A percentile compares a stretch with the other conserved stretches of the same genome.
Evolutionary conservation across 2,113 vertebrate genomes (phyloP).

Genomic region (Agapornis roseicollis): DNA sequence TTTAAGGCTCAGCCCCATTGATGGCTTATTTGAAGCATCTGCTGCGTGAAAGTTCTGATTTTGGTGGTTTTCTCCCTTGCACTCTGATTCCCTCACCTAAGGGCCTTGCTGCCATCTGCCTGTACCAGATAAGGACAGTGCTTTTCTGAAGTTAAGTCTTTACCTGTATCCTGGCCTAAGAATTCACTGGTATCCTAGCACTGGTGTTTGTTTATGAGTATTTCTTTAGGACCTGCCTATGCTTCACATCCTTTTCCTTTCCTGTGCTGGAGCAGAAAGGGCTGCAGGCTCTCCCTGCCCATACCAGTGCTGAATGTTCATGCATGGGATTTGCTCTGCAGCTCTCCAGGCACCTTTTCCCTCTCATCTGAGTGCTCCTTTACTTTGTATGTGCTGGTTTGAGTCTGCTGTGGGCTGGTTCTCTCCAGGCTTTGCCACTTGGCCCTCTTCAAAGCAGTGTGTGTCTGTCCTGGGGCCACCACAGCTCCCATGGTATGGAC

Average conservation of each 20-base stretch:
- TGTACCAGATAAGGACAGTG: neutral
- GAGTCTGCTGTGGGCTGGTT: neutral
- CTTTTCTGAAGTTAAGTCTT: neutral
- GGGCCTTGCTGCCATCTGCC: neutral
- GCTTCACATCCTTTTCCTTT: neutral
- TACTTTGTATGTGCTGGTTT: neutral
- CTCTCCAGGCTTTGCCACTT: neutral
- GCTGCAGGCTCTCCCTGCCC: neutral
- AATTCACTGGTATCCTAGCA: neutral
- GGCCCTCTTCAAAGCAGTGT: neutral
- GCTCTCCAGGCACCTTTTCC: neutral
- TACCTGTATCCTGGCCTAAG: neutral
- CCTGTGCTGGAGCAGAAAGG: neutral
- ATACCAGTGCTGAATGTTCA: accelerated
- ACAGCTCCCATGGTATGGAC: neutral
- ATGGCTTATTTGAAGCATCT: neutral
- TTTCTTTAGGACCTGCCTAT: neutral
- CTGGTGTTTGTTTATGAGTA: neutral
- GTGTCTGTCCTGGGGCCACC: neutral
- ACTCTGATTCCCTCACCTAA: neutral
- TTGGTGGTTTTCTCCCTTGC: neutral
- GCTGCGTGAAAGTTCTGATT: neutral
- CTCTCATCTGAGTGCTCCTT: neutral
- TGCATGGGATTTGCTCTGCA: neutral
- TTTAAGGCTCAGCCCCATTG: neutral